Evolutionary conservation across 2,888 invertebrate species (phyloP), one percentile per base, ranked within the genome.

Genomic region (Asteroscopus sphinx): DNA sequence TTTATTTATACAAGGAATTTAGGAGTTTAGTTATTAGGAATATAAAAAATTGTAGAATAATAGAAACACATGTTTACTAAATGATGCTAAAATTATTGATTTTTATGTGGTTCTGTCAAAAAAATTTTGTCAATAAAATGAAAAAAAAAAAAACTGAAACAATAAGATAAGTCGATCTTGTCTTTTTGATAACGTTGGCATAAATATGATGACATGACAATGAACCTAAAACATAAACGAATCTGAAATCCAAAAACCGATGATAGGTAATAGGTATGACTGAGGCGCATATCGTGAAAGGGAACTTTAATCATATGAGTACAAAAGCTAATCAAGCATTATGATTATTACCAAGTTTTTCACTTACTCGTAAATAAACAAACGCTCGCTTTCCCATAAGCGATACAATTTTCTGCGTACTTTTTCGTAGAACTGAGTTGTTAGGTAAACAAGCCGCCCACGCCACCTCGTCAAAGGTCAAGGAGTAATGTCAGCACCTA

Each of bases 391-490:
- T 51, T 48, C 30, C 46, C 55, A 51, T 54, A 65, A 52, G 57
- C 37, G 57, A 39, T 58, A 69, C 41, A 48, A 56, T 59, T 56
- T 46, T 12, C 25, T 51, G 16, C n/a, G 35, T 51, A 41, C 7
- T 45, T 64, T 46, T 61, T 51, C 47, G 28, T 56, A 16, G 52
- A 61, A 53, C 13, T 65, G 40, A 46, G 68, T 47, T 40, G 37
- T 61, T 61, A 54, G 48, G 73, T 71, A 76, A 73, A 76, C 57
- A 67, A 48, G 54, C 70, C 53, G 58, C 79, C 79, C 64, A 79
- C 77, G 65, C 56, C 39, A 32, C 48, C 37, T 47, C 59, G 32
- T 33, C 44, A 79, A 82, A 83, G 83, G 83, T 80, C 79, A 79
- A 66, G 68, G 70, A 46, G 60, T 74, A 75, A 79, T 72, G 73